Percentiles rank a stretch among this genome's conserved stretches.
phyloP scores from a whole-genome alignment of 2,888 invertebrate genomes.

The Pseudococcus jackbeardsleyi region DNA sequence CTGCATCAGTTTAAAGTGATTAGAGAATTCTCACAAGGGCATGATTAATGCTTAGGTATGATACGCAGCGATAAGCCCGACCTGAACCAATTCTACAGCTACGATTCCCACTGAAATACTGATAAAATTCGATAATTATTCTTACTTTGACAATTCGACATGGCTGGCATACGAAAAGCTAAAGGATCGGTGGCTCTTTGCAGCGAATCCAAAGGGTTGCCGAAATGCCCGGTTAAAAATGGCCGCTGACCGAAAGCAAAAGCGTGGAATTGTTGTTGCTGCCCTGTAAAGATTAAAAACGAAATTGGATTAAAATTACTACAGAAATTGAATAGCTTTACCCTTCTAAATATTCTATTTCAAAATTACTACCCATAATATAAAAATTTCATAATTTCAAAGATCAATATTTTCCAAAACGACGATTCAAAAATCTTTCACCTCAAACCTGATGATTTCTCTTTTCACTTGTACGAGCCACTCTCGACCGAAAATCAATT shows the following conservation, averaged over 20 bases:
- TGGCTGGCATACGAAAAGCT: constrained; percentile 86
- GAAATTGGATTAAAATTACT: too few species aligned
- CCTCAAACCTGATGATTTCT: too few species aligned
- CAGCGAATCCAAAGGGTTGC: constrained; percentile 70
- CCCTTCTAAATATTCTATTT: too few species aligned
- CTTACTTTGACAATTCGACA: constrained; percentile 92
- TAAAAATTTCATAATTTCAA: too few species aligned
- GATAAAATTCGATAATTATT: constrained; percentile 68
- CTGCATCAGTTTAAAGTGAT: not conserved
- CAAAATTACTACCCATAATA: too few species aligned
- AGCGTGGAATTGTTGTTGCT: constrained; percentile 93
- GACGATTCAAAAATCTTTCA: too few species aligned
- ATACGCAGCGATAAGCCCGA: not conserved
- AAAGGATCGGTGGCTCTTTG: constrained; percentile 82
- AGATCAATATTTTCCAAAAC: not conserved
- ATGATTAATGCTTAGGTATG: constrained; percentile 16
- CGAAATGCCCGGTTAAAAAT: constrained; percentile 80
- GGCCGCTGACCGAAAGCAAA: constrained; percentile 86
- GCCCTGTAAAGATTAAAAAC: constrained; percentile 82
- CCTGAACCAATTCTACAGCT: too few species aligned
- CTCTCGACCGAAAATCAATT: not conserved
- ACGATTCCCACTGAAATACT: constrained; percentile 66
- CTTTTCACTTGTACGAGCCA: not conserved
- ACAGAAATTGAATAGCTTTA: too few species aligned
- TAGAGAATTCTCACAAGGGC: not conserved